Evolutionary conservation across 1,140 invertebrate genomes (phyloP).

Genomic region (Bicyclus anynana): DNA sequence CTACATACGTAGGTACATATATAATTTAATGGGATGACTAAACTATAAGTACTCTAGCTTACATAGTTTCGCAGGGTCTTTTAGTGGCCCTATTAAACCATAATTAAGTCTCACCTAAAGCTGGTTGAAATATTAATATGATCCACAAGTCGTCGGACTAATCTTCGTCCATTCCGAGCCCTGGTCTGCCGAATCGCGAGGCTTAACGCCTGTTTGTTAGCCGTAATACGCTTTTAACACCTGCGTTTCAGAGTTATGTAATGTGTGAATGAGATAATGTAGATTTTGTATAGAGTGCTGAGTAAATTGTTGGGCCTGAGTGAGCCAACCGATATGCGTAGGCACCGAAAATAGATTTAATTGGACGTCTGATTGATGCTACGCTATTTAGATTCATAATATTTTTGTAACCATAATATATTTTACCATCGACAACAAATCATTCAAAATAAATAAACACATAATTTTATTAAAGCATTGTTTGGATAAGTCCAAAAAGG

Average conservation of each 20-base stretch:
- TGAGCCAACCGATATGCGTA: slow-evolving; percentile 31
- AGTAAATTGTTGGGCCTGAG: slow-evolving; percentile 39
- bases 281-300: slow-evolving; percentile 49
- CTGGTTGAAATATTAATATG: slow-evolving; percentile 57
- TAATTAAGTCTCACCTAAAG: slow-evolving; percentile 44
- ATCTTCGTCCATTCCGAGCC: slow-evolving; percentile 64
- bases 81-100: slow-evolving; percentile 37
- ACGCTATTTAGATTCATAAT: slow-evolving; percentile 27
- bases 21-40: no score
- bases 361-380: slow-evolving; percentile 36
- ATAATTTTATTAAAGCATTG: neutral
- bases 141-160: slow-evolving; percentile 48
- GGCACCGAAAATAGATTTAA: slow-evolving; percentile 34
- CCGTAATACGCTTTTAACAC: slow-evolving; percentile 72
- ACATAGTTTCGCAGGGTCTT: slow-evolving; percentile 5
- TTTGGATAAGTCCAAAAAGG: neutral
- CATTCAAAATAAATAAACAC: slow-evolving; percentile 18
- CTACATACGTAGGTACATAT: no score
- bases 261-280: slow-evolving; percentile 59
- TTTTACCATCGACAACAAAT: slow-evolving; percentile 9
- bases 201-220: slow-evolving; percentile 72
- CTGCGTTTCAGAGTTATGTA: slow-evolving; percentile 63
- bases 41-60: slow-evolving; percentile 7
- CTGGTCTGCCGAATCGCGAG: slow-evolving; percentile 57
- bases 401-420: slow-evolving; percentile 24